phyloP scores from a whole-genome alignment of 2,113 vertebrate species.

The Pandion haliaetus region DNA sequence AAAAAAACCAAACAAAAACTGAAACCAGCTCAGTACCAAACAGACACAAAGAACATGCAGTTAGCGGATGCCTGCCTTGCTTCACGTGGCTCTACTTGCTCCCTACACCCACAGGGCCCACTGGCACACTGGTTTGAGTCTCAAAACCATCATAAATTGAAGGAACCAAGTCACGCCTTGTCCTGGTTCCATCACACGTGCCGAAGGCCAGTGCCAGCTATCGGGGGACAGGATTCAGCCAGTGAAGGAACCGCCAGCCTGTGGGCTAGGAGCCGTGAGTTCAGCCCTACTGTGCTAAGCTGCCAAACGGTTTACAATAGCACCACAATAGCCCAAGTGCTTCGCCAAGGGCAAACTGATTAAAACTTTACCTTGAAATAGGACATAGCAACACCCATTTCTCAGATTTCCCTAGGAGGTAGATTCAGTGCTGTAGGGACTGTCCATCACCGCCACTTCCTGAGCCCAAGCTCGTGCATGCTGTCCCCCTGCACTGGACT shows the following conservation, averaged over 20 bases:
- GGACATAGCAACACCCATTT: slow-evolving; percentile 40
- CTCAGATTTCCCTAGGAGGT: slow-evolving; percentile 66
- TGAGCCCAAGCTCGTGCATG: not conserved
- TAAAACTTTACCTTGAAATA: slow-evolving; percentile 61
- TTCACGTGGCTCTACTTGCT: not conserved
- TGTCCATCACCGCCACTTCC: not conserved
- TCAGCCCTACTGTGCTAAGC: slow-evolving; percentile 55
- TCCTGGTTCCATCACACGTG: not conserved
- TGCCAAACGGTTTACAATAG: slow-evolving; percentile 54
- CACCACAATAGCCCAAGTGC: slow-evolving; percentile 52
- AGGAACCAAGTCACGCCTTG: not conserved
- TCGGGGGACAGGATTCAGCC: not conserved
- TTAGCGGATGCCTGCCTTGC: not conserved
- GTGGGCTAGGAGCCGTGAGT: not conserved
- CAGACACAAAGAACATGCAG: slow-evolving; percentile 48
- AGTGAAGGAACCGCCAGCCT: not conserved
- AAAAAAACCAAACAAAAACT: slow-evolving; percentile 29
- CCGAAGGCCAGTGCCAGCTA: not conserved
- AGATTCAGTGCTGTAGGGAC: slow-evolving; percentile 59
- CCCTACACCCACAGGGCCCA: not conserved
- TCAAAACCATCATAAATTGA: not conserved
- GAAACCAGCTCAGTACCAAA: slow-evolving; percentile 62
- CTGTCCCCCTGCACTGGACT: not conserved
- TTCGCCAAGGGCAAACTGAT: slow-evolving; percentile 52
- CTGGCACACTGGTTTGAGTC: not conserved